A percentile compares a stretch with the other conserved stretches of the same genome.
Evolutionary conservation across 1,140 invertebrate species (phyloP).

Genomic region (Pygmarrhopalites habei): DNA sequence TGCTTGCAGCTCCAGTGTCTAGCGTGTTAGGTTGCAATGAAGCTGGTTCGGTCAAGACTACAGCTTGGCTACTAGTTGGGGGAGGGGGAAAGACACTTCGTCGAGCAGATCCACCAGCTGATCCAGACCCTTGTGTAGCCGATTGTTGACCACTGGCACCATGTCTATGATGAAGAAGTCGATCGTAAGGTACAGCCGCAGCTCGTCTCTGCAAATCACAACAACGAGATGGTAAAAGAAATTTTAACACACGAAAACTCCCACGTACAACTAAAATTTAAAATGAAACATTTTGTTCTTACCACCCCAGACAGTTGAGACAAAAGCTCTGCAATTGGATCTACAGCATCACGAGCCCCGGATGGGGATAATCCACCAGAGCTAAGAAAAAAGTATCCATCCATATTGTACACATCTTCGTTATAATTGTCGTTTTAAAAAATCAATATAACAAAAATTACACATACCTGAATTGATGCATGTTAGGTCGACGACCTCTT

Average conservation of each 20-base stretch:
- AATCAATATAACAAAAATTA: no score
- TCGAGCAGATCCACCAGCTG: conserved; percentile 45
- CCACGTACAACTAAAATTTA: conserved; percentile 51
- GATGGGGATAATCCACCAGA: conserved; percentile 65
- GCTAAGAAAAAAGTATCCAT: no score
- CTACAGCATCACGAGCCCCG: conserved; percentile 72
- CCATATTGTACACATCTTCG: no score
- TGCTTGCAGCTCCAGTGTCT: conserved; percentile 53
- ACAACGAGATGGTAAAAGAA: no score
- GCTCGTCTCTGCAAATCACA: no score
- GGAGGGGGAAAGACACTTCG: conserved; percentile 39
- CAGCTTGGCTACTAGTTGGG: conserved; percentile 29
- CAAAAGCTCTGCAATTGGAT: conserved; percentile 88
- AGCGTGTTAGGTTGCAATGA: conserved; percentile 44
- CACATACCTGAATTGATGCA: no score
- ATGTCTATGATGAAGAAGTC: conserved; percentile 35
- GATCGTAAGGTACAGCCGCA: conserved; percentile 37
- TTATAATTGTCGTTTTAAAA: no score
- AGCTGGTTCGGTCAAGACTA: conserved; percentile 38
- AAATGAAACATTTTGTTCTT: no score
- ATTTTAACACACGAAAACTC: conserved; percentile 2
- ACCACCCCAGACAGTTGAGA: conserved; percentile 86
- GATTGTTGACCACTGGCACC: conserved; percentile 61
- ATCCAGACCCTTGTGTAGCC: conserved; percentile 42
- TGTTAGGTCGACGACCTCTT: conserved; percentile 38